Conservation (phyloP, 2,888 invertebrate species). For the Torymus texanus region DNA sequence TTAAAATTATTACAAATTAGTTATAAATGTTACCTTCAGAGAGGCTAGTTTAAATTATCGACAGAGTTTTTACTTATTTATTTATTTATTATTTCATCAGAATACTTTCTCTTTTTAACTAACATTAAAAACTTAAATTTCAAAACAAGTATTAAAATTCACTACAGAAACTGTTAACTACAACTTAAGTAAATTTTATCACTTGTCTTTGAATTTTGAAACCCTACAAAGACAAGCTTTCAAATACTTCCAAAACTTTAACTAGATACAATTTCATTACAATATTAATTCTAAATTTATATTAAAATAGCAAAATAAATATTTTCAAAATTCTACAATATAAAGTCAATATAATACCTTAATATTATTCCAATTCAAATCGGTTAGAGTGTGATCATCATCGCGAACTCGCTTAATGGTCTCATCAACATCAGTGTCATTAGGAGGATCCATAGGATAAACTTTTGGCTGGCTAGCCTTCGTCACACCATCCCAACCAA, state of each 20-base stretch:
- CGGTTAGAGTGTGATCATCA: conserved; percentile 90
- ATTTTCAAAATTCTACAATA: not conserved
- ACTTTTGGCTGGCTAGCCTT: conserved; percentile 94
- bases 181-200: too few relatives aligned
- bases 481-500: conserved; percentile 96
- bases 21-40: too few relatives aligned
- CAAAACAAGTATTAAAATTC: too few relatives aligned
- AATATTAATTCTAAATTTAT: conserved; percentile 5
- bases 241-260: too few relatives aligned
- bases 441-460: conserved; percentile 96
- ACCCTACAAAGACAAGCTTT: too few relatives aligned
- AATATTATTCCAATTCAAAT: conserved; percentile 99
- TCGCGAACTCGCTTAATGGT: conserved; percentile 92
- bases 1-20: conserved; percentile 29
- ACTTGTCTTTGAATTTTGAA: too few relatives aligned
- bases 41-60: too few relatives aligned
- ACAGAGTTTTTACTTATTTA: too few relatives aligned
- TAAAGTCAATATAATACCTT: conserved; percentile 80
- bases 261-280: not conserved
- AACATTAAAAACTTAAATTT: too few relatives aligned
- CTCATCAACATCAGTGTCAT: conserved; percentile 95
- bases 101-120: too few relatives aligned
- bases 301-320: not conserved
- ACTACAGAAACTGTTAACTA: too few relatives aligned
- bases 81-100: too few relatives aligned